Base-by-base conservation (phyloP, 2,113 vertebrate genomes). In the Ancistrus triradiatus region DNA sequence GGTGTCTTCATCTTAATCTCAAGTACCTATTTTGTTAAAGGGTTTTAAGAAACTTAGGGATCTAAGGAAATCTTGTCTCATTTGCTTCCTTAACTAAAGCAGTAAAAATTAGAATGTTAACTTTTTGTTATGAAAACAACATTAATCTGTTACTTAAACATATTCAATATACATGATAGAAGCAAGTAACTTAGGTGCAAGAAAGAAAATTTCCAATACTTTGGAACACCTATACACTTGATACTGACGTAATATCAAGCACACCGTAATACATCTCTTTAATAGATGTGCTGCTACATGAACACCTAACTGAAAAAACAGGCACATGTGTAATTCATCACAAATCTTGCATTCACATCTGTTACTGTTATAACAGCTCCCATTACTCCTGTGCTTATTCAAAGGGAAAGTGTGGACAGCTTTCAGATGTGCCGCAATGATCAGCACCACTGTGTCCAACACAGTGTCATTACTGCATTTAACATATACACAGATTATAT, bases 1-100 rank as follows among this genome's bases (percentile, higher is more conserved):
- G 83, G 75, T 76, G 59, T 68, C 74, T 81, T 86, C 76, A 66
- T 62, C 72, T 67, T 43, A 59, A 56, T 86, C 86, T 84, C 83
- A 78, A 85, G 82, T 84, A 85, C 81, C 85, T 90, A 87, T 87
- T 91, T 92, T 80, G 77, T 81, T 91, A 90, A 90, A 91, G 86
- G 88, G 83, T 87, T 84, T 87, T 86, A 87, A 83, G 33, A 33
- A n/a, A n/a, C n/a, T n/a, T n/a, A n/a, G n/a, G n/a, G n/a, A n/a
- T n/a, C 27, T 47, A 33, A 37, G 47, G 58, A 87, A 84, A 77
- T 76, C 73, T 82, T 78, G 42, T 60, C 38, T 10, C 4, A 35
- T 60, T 57, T 40, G 18, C 10, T 73, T 66, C 65, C 33, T 25
- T 76, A 79, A 81, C 80, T 79, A 86, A n/a, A n/a, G n/a, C 85